Evolutionary conservation across 2,797 vertebrate genomes (phyloP).

Genomic region (Falco columbarius): DNA sequence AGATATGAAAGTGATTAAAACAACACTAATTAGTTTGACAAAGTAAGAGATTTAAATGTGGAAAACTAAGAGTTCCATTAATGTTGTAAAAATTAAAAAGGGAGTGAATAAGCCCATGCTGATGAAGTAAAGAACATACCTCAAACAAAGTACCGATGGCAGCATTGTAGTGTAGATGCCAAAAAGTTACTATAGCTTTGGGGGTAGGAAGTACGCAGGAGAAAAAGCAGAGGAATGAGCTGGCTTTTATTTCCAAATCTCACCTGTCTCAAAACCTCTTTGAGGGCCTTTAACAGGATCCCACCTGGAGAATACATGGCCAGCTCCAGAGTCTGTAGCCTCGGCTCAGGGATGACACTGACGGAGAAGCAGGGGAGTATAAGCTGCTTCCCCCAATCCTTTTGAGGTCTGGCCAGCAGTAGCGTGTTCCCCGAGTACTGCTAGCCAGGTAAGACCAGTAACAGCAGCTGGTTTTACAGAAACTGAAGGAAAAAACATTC

Average conservation of each 20-base stretch:
- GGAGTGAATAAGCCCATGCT: neutral
- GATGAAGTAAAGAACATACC: constrained; percentile 33
- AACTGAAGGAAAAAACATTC: neutral
- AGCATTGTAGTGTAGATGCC: neutral
- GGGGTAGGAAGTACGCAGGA: neutral
- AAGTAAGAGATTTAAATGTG: neutral
- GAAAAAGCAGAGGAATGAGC: neutral
- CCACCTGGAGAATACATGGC: neutral
- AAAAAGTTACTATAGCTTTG: neutral
- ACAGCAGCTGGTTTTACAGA: neutral
- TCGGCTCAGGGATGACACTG: neutral
- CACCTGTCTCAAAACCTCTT: rapidly evolving
- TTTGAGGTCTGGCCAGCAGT: neutral
- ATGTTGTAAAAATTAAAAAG: neutral
- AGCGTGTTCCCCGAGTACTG: neutral
- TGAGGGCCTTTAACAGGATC: neutral
- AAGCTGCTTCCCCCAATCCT: rapidly evolving
- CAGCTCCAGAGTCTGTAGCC: neutral
- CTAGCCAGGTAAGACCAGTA: neutral
- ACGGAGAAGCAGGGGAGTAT: neutral
- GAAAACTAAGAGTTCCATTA: neutral
- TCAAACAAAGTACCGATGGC: neutral
- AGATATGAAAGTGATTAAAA: constrained; percentile 12
- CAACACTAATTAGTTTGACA: constrained; percentile 14
- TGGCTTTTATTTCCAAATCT: neutral